Base-by-base conservation (phyloP, 2,888 invertebrate genomes). In the Phragmatobia fuliginosa region DNA sequence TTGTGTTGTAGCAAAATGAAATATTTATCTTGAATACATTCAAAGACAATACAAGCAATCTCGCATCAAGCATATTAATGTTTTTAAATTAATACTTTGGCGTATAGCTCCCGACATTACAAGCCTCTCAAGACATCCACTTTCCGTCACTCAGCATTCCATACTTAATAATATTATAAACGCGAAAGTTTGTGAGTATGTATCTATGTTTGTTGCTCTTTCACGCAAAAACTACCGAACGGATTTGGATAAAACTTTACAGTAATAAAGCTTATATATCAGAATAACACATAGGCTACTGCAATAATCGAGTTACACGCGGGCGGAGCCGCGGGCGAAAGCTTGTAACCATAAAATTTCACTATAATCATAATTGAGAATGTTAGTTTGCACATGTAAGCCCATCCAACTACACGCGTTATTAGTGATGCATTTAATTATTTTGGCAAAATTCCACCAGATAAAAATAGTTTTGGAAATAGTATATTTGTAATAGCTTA, bases 11-110 rank as follows among this genome's bases (percentile, higher is more conserved):
- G 28, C 56, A 28, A 16, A 28, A 56, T 56, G 28, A 56, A 56
- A 56, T 56, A 14, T 5, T 56, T 28, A 3, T 16, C 16, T 16
- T 16, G 28, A 28, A 56, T 28, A 56, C 28, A 14, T 28, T 56
- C 28, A 16, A 14, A 56, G 28, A 56, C 28, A 16, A 28, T 56
- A 28, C 28, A 28, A 56, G 28, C 28, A 14, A 56, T 25, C 56
- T 18, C 62, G 31, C 28, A 62, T 62, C 14, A 31, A 18, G 62
- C 38, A 62, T 62, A 41, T 45, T 62, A 62, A 62, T 41, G 28
- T 21, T 16, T 21, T 14, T 18, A 10, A 21, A 41, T n/a, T n/a
- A 62, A 45, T 62, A 31, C 45, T 62, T 62, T 45, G 28, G 62
- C 31, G 62, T 62, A 62, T 31, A 10, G 8, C 56, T 28, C 25